These are phyloP conservation scores for Brassicogethes aeneus DNA, from an alignment of 2,888 invertebrate species.

Conservation along the genomic window DNA sequence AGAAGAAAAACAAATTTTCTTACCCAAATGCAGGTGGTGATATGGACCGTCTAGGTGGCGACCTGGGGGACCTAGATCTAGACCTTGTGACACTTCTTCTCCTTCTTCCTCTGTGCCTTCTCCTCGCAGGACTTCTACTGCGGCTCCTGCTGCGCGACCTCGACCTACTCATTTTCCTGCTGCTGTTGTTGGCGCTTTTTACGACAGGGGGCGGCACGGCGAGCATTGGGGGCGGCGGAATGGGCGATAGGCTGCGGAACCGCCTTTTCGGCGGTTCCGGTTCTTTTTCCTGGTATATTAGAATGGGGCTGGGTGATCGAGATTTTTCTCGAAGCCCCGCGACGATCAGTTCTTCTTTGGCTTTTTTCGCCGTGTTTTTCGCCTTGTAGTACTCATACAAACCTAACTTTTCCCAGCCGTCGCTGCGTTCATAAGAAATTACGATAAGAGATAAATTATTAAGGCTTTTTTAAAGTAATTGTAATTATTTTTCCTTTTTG, in stretches of 20 bases:
- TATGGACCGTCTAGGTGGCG: conserved; percentile 32
- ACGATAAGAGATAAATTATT: too few species aligned
- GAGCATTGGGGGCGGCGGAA: conserved; percentile 26
- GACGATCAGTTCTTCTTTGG: conserved; percentile 75
- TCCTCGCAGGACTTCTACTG: conserved; percentile 40
- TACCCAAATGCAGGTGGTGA: conserved; percentile 20
- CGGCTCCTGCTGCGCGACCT: conserved; percentile 43
- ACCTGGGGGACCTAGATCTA: conserved; percentile 31
- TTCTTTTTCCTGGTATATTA: conserved; percentile 60
- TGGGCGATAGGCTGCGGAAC: conserved; percentile 57
- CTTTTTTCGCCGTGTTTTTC: conserved; percentile 82
- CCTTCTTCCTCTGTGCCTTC: conserved; percentile 35
- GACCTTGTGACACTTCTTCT: conserved; percentile 40
- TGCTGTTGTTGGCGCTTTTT: conserved; percentile 13
- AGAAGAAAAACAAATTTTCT: too few species aligned
- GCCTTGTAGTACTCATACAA: conserved; percentile 97
- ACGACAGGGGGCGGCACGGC: conserved; percentile 8
- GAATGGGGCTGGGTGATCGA: conserved; percentile 69
- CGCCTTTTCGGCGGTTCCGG: conserved; percentile 65
- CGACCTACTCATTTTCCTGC: conserved; percentile 43
- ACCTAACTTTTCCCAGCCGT: conserved; percentile 98
- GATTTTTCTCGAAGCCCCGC: conserved; percentile 64
- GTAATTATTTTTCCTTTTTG: too few species aligned
- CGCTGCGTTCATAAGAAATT: conserved; percentile 45
- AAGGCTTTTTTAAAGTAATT: too few species aligned